Evolutionary conservation across 2,888 invertebrate genomes (phyloP), one percentile per base, ranked within the genome.

Genomic region (Cerastoderma edule): DNA sequence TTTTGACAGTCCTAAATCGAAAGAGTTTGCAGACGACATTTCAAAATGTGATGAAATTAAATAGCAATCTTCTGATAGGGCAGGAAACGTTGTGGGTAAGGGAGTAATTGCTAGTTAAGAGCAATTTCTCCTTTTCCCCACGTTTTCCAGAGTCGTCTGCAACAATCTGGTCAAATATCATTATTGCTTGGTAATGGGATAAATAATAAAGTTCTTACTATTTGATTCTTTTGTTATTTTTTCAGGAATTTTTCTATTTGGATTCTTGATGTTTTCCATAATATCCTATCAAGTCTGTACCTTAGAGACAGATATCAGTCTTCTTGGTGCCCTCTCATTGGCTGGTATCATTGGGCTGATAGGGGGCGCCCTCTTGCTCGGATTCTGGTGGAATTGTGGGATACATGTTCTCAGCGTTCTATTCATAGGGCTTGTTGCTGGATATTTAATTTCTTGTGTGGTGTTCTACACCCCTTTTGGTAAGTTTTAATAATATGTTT

Each of bases 381-480:
- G 94, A 5, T 93, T 95, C 79, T 96, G 95, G 95, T 94, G 94
- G 93, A 94, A 93, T 81, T 94, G 94, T 84, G 95, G 95, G 2
- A 94, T 95, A 78, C 95, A 95, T 0, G 92, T 95, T 6, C 86
- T 95, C 32, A 94, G 95, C 16, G 94, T 95, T 8, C 90, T 95
- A 28, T 88, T 95, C 30, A 93, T 94, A 13, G 94, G 95, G 32
- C 85, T 95, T 35, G 94, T 95, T 56, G 91, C 95, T 13, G 96
- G 96, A 2, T 95, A 95, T 86, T 88, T 96, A 60, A 84, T 95
- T 8, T 94, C 95, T 1, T 94, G 95, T 19, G 91, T 95, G 13
- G 84, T 94, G 44, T 95, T 95, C 88, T 95, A 94, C 84, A 93
- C 93, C 33, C 92, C 94, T 53, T 94, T 95, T 91, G 95, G 96